Conservation (phyloP, 2,113 vertebrate species). For the Pao palembangensis region DNA sequence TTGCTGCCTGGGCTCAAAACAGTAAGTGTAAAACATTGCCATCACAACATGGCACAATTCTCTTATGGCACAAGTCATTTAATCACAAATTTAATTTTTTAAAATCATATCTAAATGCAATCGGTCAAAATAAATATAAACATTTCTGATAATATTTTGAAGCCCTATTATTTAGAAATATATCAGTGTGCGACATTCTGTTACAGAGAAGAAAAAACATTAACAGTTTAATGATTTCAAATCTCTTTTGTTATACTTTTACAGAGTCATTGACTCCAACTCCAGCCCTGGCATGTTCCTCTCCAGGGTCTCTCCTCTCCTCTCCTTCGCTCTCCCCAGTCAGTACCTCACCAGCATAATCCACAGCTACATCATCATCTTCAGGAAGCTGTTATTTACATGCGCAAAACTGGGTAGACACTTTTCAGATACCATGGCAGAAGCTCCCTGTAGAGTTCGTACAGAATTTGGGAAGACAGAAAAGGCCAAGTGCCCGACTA, state of each 20-base stretch:
- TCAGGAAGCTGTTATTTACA: neutral
- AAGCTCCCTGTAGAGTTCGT: conserved; percentile 4
- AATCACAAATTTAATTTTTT: too few species aligned
- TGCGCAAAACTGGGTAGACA: conserved; percentile 5
- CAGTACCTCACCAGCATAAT: neutral
- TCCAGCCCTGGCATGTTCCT: neutral
- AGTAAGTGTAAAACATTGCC: conserved; percentile 5
- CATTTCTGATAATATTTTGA: too few species aligned
- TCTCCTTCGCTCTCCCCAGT: neutral
- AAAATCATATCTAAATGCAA: too few species aligned
- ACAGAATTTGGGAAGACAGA: neutral
- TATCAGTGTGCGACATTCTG: neutral
- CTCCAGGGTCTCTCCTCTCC: neutral
- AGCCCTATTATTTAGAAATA: too few species aligned
- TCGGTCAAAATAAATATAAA: too few species aligned
- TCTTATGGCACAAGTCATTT: neutral
- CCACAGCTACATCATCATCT: conserved; percentile 5
- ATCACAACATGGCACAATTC: neutral
- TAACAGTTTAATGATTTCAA: neutral
- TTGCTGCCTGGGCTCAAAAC: conserved; percentile 9
- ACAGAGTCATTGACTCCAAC: conserved; percentile 2
- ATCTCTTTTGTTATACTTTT: neutral
- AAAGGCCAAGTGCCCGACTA: neutral
- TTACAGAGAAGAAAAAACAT: neutral
- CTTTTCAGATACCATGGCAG: conserved; percentile 21